Percentiles rank a stretch among this genome's conserved stretches.
phyloP scores from a whole-genome alignment of 2,888 invertebrate genomes.

The Mesorhabditis belari region DNA sequence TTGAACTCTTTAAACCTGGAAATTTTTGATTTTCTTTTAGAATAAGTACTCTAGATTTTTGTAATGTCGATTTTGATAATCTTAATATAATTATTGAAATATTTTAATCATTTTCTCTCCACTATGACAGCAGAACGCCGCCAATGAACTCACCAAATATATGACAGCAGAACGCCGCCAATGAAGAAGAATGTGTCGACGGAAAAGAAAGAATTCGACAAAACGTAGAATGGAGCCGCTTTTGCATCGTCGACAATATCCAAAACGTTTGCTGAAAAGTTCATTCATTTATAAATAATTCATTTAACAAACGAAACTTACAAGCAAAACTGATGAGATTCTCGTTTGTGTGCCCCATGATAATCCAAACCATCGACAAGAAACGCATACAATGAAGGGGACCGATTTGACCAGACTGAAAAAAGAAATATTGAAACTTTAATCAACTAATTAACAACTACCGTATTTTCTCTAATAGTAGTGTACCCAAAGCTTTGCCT shows the following conservation, averaged over 20 bases:
- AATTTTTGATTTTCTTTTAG: neutral
- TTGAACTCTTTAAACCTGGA: neutral
- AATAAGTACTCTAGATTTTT: too few relatives aligned
- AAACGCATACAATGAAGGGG: conserved; percentile 18
- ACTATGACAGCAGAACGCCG: too few relatives aligned
- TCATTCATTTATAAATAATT: too few relatives aligned
- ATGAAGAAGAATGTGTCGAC: neutral
- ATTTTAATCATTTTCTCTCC: too few relatives aligned
- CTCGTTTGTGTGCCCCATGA: conserved; percentile 6
- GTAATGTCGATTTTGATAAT: too few relatives aligned
- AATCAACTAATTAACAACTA: too few relatives aligned
- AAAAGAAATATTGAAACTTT: neutral
- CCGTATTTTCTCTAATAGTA: too few relatives aligned
- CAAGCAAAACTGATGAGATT: neutral
- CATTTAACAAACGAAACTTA: too few relatives aligned
- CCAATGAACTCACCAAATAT: neutral
- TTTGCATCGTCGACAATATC: neutral
- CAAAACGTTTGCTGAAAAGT: neutral
- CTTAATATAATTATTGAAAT: too few relatives aligned
- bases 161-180: neutral
- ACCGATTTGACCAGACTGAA: conserved; percentile 11
- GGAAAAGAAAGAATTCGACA: neutral
- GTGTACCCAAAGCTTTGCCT: too few relatives aligned
- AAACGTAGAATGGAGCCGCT: neutral
- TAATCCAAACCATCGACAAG: conserved; percentile 22